Conservation (phyloP, 2,888 invertebrate genomes). For the Alsophila aescularia region DNA sequence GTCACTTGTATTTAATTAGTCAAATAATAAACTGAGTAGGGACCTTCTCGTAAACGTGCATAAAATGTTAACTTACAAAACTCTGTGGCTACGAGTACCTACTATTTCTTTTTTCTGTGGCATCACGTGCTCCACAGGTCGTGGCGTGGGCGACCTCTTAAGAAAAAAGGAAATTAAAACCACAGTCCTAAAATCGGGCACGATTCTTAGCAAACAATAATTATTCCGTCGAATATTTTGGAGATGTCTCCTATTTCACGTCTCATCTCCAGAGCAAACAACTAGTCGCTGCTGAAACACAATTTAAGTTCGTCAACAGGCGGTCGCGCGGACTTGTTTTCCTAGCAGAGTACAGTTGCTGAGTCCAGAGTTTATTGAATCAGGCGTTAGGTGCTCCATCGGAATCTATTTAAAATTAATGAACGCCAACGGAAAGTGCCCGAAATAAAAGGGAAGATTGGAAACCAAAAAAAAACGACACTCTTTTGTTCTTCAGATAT, state of each 20-base stretch:
- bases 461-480: constrained; percentile 15
- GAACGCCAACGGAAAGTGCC: constrained; percentile 23
- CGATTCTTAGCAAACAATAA: constrained; percentile 39
- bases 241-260: constrained; percentile 50
- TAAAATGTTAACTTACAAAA: no score
- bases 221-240: constrained; percentile 51
- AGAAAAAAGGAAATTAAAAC: constrained; percentile 31
- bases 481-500: constrained; percentile 16
- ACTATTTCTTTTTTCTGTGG: no score
- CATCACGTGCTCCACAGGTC: not conserved
- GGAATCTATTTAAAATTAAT: constrained; percentile 42
- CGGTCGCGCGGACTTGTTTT: constrained; percentile 54
- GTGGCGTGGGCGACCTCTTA: constrained; percentile 22
- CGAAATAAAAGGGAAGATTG: constrained; percentile 17
- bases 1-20: no score
- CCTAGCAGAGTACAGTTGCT: constrained; percentile 43
- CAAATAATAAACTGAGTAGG: no score
- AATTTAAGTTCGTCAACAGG: constrained; percentile 74
- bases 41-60: no score
- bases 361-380: constrained; percentile 45
- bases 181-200: constrained; percentile 28
- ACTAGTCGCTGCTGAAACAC: constrained; percentile 58
- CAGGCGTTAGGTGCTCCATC: constrained; percentile 32
- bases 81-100: no score
- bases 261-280: constrained; percentile 58